phyloP scores from a whole-genome alignment of 2,888 invertebrate species.

The Eupsilia transversa region DNA sequence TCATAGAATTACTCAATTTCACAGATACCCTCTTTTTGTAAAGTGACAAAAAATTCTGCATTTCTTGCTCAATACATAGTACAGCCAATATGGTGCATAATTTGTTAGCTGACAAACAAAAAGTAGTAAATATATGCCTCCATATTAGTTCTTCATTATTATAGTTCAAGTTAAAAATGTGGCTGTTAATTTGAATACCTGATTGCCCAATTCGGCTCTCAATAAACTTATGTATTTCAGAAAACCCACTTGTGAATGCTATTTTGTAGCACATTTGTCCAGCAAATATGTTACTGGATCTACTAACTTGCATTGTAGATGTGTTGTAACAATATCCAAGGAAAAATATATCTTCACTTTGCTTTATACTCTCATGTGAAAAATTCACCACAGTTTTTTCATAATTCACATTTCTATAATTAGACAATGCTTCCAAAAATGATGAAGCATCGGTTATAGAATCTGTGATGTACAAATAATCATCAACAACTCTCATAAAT shows the following conservation, averaged over 20 bases:
- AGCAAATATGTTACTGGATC: slow-evolving; percentile 81
- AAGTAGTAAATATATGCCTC: slow-evolving; percentile 85
- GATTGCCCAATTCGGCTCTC: slow-evolving; percentile 86
- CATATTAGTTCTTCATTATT: slow-evolving; percentile 83
- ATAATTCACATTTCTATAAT: slow-evolving; percentile 85
- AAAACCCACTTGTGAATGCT: slow-evolving; percentile 79
- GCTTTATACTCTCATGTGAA: slow-evolving; percentile 74
- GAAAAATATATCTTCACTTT: slow-evolving; percentile 80
- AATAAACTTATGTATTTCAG: slow-evolving; percentile 80
- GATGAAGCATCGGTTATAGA: slow-evolving; percentile 79
- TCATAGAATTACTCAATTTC: slow-evolving; percentile 82
- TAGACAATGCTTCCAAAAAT: slow-evolving; percentile 81
- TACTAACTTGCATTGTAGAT: slow-evolving; percentile 79
- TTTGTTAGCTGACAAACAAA: slow-evolving; percentile 87
- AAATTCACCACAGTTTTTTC: slow-evolving; percentile 86
- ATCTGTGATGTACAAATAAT: slow-evolving; percentile 87
- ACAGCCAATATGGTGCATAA: slow-evolving; percentile 86
- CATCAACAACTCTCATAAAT: slow-evolving; percentile 87
- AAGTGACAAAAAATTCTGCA: slow-evolving; percentile 75
- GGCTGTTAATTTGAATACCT: slow-evolving; percentile 84
- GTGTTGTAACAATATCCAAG: slow-evolving; percentile 86
- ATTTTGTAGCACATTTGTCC: slow-evolving; percentile 89
- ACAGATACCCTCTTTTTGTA: slow-evolving; percentile 86
- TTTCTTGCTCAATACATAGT: slow-evolving; percentile 78
- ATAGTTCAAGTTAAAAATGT: slow-evolving; percentile 83